phyloP scores from a whole-genome alignment of 2,797 vertebrate species.

The Lacerta bilineata region DNA sequence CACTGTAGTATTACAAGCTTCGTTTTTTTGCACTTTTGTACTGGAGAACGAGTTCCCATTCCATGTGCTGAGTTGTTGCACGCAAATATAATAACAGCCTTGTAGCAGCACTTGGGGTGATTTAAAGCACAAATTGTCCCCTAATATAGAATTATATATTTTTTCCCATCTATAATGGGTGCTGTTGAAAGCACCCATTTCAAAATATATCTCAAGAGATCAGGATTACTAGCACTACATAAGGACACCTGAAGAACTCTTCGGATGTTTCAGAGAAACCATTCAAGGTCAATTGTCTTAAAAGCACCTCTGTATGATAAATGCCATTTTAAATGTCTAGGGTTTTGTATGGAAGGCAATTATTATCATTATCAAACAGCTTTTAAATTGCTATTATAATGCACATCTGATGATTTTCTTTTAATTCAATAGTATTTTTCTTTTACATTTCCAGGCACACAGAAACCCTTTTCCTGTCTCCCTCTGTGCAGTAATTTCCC shows the following conservation, averaged over 20 bases:
- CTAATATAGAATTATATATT: no score
- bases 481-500: slow-evolving; percentile 13
- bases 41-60: not conserved
- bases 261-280: slow-evolving; percentile 58
- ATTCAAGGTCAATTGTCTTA: slow-evolving; percentile 61
- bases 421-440: accelerated
- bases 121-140: not conserved
- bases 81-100: not conserved
- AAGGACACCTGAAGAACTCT: slow-evolving; percentile 55
- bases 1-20: not conserved
- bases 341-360: slow-evolving; percentile 18
- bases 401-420: slow-evolving; percentile 4
- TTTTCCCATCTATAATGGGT: slow-evolving; percentile 22
- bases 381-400: slow-evolving; percentile 41
- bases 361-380: not conserved
- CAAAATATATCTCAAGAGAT: slow-evolving; percentile 72
- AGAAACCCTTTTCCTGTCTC: not conserved
- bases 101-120: not conserved
- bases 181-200: slow-evolving; percentile 54
- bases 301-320: slow-evolving; percentile 31
- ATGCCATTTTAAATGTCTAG: not conserved
- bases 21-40: not conserved
- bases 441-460: not conserved
- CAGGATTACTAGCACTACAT: slow-evolving; percentile 52
- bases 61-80: not conserved